These are phyloP conservation scores for Patella caerulea DNA, from an alignment of 2,888 invertebrate species.

Conservation along the genomic window DNA sequence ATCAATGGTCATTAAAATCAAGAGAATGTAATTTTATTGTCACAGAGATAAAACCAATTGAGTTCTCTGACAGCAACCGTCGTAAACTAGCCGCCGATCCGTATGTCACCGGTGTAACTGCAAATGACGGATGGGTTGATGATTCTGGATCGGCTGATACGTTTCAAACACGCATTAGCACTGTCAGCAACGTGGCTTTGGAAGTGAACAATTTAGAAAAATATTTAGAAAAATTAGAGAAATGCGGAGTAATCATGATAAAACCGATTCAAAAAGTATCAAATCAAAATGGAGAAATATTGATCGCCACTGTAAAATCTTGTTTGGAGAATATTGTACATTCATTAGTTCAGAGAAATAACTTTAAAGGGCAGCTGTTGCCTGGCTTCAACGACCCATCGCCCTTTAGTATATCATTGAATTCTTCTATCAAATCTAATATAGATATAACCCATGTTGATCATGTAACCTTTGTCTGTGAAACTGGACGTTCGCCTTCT, in stretches of 20 bases:
- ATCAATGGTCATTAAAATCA: constrained; percentile 61
- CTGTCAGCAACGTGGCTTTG: constrained; percentile 72
- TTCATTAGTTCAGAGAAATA: constrained; percentile 70
- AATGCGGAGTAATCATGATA: constrained; percentile 59
- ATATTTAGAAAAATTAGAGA: constrained; percentile 47
- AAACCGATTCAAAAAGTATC: constrained; percentile 51
- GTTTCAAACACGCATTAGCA: constrained; percentile 47
- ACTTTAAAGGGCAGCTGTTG: constrained; percentile 70
- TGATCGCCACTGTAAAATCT: constrained; percentile 69
- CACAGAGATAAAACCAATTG: constrained; percentile 46
- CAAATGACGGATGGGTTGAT: constrained; percentile 15
- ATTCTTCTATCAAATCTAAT: neutral
- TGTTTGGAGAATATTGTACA: constrained; percentile 73
- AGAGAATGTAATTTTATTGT: constrained; percentile 62
- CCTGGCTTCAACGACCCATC: constrained; percentile 64
- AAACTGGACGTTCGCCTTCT: constrained; percentile 61
- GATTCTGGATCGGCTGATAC: neutral
- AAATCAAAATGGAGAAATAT: constrained; percentile 65
- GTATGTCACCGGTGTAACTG: constrained; percentile 30
- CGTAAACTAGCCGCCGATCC: constrained; percentile 24
- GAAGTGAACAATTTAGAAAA: constrained; percentile 65
- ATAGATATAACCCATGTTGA: constrained; percentile 67
- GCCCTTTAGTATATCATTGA: neutral
- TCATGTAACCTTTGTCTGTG: constrained; percentile 72
- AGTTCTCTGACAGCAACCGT: neutral